Base-by-base conservation (phyloP, 2,888 invertebrate genomes). In the Ganaspis brasiliensis region DNA sequence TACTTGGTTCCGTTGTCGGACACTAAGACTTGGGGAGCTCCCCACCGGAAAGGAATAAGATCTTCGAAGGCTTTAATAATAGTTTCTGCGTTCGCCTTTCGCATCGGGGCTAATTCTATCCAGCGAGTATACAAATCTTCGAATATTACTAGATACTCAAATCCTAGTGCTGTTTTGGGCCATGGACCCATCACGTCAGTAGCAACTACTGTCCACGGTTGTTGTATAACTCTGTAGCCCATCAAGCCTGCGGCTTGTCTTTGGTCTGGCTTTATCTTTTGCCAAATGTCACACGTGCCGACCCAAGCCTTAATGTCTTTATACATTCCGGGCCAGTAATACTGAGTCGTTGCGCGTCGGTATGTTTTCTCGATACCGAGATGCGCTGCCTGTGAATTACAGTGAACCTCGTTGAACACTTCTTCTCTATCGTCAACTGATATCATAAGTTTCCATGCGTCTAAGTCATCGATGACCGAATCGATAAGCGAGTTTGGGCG, bases 321-420 rank as follows among this genome's bases (percentile, higher is more conserved):
- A 19, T 72, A 56, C 81, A 85, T 82, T 9, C 76, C 31, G 4
- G 86, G 85, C 87, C 85, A 86, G 56, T 79, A 86, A 21, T 52
- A 85, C 8, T 45, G 37, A 9, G 70, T 8, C 1, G 67, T 10
- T 6, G 79, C 45, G 3, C 84, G 61, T 2, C 73, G 56, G 10
- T 63, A 80, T 0, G 84, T 83, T 40, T 83, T 84, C 0, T 77
- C 74, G 81, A 31, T 31, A 4, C 31, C 31, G 31, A 31, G 31
- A 6, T 31, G 31, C 2, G 31, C 31, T 2, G 31, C 31, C 6
- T 31, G 31, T 31, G 31, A 6, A 4, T 31, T 6, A 31, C 31
- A 31, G 6, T 31, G 82, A 21, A 49, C 73, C 10, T 79, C 82
- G 3, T 9, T 3, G 0, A 79, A 59, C 0, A 73, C 75, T 0